A percentile compares a stretch with the other conserved stretches of the same genome.
Evolutionary conservation across 2,888 invertebrate genomes (phyloP).

Genomic region (Drosophila niveifrons): DNA sequence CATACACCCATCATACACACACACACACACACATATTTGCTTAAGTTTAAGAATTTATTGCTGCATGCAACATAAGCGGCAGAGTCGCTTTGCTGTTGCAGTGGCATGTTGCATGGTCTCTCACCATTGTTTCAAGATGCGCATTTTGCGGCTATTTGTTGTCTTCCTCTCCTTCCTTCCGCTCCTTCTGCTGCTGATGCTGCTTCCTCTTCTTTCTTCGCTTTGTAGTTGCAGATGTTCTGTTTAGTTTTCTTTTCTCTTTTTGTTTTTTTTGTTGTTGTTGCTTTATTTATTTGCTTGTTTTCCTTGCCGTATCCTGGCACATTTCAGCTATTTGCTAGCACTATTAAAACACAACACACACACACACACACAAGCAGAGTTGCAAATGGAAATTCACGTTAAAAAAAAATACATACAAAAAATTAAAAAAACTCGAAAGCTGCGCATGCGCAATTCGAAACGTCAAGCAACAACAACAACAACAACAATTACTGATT

Average conservation of each 20-base stretch:
- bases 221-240: slow-evolving; percentile 6
- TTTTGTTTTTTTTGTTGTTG: slow-evolving; percentile 17
- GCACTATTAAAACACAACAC: slow-evolving; percentile 32
- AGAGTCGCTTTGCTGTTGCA: not conserved
- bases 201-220: slow-evolving; percentile 6
- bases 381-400: slow-evolving; percentile 3
- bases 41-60: slow-evolving; percentile 16
- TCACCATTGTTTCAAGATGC: slow-evolving; percentile 84
- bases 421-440: slow-evolving; percentile 18
- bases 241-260: slow-evolving; percentile 16
- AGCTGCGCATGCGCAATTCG: slow-evolving; percentile 48
- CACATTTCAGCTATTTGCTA: slow-evolving; percentile 46
- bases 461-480: slow-evolving; percentile 22
- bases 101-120: slow-evolving; percentile 24
- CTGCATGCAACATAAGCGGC: slow-evolving; percentile 10
- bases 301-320: slow-evolving; percentile 27
- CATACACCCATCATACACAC: no score
- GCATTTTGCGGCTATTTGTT: slow-evolving; percentile 67
- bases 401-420: slow-evolving; percentile 9
- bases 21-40: not conserved
- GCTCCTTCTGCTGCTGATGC: not conserved
- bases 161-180: not conserved
- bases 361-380: slow-evolving; percentile 16
- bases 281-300: slow-evolving; percentile 10
- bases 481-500: slow-evolving; percentile 28